Base-by-base conservation (phyloP, 2,797 vertebrate species). In the Tinamus major region DNA sequence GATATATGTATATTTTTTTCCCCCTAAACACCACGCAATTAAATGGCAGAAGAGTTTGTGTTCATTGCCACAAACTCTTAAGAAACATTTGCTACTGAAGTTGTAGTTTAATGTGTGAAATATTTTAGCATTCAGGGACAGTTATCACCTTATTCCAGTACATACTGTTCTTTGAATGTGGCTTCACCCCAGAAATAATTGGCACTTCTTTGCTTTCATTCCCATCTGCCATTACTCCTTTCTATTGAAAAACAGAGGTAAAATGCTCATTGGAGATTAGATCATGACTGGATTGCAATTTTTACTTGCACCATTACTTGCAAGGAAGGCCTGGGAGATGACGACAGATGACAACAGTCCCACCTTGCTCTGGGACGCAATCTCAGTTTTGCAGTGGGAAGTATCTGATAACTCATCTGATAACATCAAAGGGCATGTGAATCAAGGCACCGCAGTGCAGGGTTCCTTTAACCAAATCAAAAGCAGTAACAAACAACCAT, bases 401-500 rank as follows among this genome's bases (percentile, higher is more conserved):
- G 5, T 16, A 70, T 55, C 39, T 75, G 16, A 29, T 26, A 7
- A 29, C 10, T 12, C 19, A 70, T 55, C 39, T 75, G 16, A 29
- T 26, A 7, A 29, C 10, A 14, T 46, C 61, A 35, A 11, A 56
- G 27, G 6, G 5, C 37, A 14, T 55, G 7, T 1, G 2, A 76
- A 79, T 49, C n/a, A 19, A 56, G 16, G 29, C 19, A 3, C 31
- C 17, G 4, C 37, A 18, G 61, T 29, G 31, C 18, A 64, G 13
- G 21, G 12, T 51, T 17, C 17, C 9, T 51, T 8, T n/a, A 56
- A 7, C 12, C 33, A 53, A 15, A 55, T 78, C 35, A 48, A 12
- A 71, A 72, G n/a, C 5, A 37, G 29, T 31, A 63, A 33, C 0
- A 0, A 48, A 41, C 1, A 2, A 33, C 21, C 5, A n/a, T 33